Conservation (phyloP, 2,888 invertebrate species). For the Troides oblongomaculatus region DNA sequence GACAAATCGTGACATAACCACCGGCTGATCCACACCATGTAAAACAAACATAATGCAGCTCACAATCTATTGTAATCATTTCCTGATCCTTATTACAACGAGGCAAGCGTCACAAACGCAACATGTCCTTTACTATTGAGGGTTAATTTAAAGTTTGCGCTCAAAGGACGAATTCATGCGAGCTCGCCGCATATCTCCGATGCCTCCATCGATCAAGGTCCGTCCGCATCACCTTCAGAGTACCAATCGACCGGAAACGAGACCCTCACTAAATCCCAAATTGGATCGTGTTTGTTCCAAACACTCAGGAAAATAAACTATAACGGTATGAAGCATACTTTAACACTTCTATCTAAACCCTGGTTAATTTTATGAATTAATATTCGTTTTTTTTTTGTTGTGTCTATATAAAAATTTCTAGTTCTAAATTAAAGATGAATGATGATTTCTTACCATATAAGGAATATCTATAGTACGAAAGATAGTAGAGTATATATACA, state of each 20-base stretch:
- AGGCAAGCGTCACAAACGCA: conserved; percentile 32
- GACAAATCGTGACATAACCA: conserved; percentile 79
- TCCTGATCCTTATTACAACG: conserved; percentile 39
- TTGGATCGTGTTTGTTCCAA: conserved; percentile 43
- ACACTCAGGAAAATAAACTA: conserved; percentile 40
- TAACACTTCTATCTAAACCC: conserved; percentile 18
- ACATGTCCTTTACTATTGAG: conserved; percentile 28
- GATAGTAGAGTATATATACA: too few relatives aligned
- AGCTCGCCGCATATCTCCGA: conserved; percentile 63
- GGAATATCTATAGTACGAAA: too few relatives aligned
- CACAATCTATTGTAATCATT: conserved; percentile 5
- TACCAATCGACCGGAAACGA: conserved; percentile 72
- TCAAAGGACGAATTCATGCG: conserved; percentile 61
- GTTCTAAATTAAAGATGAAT: too few relatives aligned
- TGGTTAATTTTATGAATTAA: background rate
- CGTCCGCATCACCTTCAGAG: conserved; percentile 70
- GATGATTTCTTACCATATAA: too few relatives aligned
- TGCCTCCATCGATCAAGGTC: conserved; percentile 78
- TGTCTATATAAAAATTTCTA: too few relatives aligned
- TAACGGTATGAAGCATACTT: conserved; percentile 30
- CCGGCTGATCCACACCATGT: conserved; percentile 44
- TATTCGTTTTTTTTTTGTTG: background rate
- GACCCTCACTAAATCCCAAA: conserved; percentile 54
- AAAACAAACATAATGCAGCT: conserved; percentile 25
- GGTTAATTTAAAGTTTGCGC: conserved; percentile 47